Conservation (phyloP, 2,797 vertebrate species). For the Sylvilagus floridanus region DNA sequence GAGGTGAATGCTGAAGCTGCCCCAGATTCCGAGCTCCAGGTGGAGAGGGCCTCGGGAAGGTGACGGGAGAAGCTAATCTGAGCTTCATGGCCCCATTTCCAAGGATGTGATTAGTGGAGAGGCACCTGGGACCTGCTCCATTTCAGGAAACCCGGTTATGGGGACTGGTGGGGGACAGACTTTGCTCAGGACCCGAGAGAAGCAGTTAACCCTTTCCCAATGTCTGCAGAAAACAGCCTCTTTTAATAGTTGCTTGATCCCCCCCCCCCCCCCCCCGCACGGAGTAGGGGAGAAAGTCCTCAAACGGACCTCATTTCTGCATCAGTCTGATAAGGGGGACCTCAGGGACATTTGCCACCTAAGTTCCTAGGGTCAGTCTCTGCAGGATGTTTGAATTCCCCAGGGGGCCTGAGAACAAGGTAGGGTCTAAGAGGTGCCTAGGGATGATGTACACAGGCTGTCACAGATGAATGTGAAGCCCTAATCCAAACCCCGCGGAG, state of each 20-base stretch:
- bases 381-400: background rate
- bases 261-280: background rate
- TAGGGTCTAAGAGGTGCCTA: background rate
- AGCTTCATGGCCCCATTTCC: constrained; percentile 82
- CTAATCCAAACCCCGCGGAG: background rate
- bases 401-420: background rate
- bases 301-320: constrained; percentile 5
- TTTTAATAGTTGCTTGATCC: background rate
- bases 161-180: constrained; percentile 74
- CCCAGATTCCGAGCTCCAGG: constrained; percentile 82
- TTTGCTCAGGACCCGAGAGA: constrained; percentile 69
- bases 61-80: constrained; percentile 84
- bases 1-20: constrained; percentile 61
- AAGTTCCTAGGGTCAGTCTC: background rate
- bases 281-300: background rate
- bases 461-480: background rate
- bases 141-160: constrained; percentile 85
- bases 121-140: constrained; percentile 82
- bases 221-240: background rate
- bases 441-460: background rate
- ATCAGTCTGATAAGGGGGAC: background rate
- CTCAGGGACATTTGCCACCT: constrained; percentile 5
- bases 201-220: constrained; percentile 77
- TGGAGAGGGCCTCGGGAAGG: constrained; percentile 82
- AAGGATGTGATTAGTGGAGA: constrained; percentile 83